Evolutionary conservation across 1,140 invertebrate genomes (phyloP).

Genomic region (Drosophila jambulina): DNA sequence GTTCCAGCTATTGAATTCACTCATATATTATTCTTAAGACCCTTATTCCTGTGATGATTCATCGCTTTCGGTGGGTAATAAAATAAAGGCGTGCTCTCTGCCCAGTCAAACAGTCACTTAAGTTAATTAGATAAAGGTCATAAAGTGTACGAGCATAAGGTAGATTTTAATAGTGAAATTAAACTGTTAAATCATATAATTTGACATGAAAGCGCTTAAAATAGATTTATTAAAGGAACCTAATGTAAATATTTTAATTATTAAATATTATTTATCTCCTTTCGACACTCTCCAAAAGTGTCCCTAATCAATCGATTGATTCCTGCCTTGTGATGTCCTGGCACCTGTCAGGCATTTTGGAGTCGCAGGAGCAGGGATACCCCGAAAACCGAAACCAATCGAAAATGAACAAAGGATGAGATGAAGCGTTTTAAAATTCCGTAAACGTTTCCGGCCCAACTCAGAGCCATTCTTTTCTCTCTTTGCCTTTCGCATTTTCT

Average conservation of each 20-base stretch:
- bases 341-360: conserved; percentile 38
- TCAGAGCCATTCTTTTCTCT: conserved; percentile 7
- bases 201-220: neutral
- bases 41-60: conserved; percentile 19
- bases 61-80: conserved; percentile 21
- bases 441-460: conserved; percentile 57
- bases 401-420: conserved; percentile 38
- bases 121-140: conserved; percentile 36
- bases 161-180: conserved; percentile 6
- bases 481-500: conserved; percentile 41
- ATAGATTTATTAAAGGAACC: neutral
- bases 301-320: conserved; percentile 58
- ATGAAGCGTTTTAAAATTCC: conserved; percentile 63
- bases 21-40: conserved; percentile 5
- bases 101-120: conserved; percentile 4
- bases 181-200: conserved; percentile 7
- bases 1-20: conserved; percentile 6
- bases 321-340: conserved; percentile 1
- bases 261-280: neutral
- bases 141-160: conserved; percentile 3
- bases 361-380: conserved; percentile 1
- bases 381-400: neutral
- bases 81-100: conserved; percentile 21
- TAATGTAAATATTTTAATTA: neutral
- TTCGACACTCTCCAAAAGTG: neutral